Evolutionary conservation across 2,888 invertebrate genomes (phyloP).

Genomic region (Orchesellides sinensis): DNA sequence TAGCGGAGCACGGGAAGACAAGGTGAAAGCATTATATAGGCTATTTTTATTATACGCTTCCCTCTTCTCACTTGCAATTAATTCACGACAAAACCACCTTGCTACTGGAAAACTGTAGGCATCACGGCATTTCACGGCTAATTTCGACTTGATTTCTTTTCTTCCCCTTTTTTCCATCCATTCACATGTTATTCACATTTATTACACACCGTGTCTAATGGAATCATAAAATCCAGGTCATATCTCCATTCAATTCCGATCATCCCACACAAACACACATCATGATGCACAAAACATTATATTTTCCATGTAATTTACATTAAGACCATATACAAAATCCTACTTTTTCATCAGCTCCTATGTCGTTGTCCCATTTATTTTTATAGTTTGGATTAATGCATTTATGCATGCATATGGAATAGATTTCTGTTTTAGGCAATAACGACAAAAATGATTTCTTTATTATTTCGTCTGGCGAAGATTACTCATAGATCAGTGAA

Average conservation of each 20-base stretch:
- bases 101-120: neutral
- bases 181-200: too few species aligned
- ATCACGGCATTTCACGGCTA: constrained; percentile 53
- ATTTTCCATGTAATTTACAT: neutral
- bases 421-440: too few species aligned
- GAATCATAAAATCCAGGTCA: constrained; percentile 58
- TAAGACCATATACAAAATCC: neutral
- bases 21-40: too few species aligned
- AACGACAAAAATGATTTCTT: constrained; percentile 19
- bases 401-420: too few species aligned
- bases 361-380: too few species aligned
- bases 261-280: neutral
- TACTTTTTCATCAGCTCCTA: too few species aligned
- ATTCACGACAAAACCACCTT: constrained; percentile 21
- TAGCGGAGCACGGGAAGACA: neutral
- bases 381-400: too few species aligned
- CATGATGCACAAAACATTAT: neutral
- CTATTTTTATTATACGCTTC: neutral
- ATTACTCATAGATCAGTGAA: neutral
- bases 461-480: constrained; percentile 26
- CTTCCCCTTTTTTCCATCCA: constrained; percentile 20
- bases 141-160: constrained; percentile 52
- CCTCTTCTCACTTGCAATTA: constrained; percentile 22
- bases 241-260: constrained; percentile 60
- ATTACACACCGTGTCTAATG: constrained; percentile 40